phyloP scores from a whole-genome alignment of 2,113 vertebrate genomes.

The Eidolon helvum region DNA sequence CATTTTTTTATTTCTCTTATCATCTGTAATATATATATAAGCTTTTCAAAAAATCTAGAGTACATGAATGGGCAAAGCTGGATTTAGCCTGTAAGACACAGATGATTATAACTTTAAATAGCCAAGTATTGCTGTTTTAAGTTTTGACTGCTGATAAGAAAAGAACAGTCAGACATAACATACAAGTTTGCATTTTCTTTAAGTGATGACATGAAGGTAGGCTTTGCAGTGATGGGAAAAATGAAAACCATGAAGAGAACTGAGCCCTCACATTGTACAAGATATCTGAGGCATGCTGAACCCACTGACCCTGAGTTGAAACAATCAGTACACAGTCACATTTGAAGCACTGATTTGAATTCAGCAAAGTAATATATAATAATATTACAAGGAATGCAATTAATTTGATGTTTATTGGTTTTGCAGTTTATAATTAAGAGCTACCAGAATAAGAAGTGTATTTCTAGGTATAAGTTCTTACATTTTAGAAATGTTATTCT shows the following conservation, averaged over 20 bases:
- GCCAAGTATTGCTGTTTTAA: not conserved
- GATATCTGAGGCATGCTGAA: not conserved
- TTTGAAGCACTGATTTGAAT: not conserved
- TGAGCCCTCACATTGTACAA: too few relatives aligned
- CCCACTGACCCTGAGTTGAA: rapidly evolving
- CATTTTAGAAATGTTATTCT: not conserved
- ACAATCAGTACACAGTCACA: not conserved
- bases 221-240: not conserved
- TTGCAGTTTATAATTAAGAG: not conserved
- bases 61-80: not conserved
- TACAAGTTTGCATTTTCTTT: not conserved
- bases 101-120: not conserved
- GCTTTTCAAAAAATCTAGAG: not conserved
- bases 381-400: not conserved
- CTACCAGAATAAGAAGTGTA: not conserved
- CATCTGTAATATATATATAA: not conserved
- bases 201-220: not conserved
- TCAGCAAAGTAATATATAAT: not conserved
- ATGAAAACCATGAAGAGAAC: not conserved
- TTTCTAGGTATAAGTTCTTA: not conserved
- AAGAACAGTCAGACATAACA: not conserved
- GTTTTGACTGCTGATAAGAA: not conserved
- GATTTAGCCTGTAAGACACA: not conserved
- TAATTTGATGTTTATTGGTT: not conserved
- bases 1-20: not conserved